Percentiles rank a stretch among this genome's conserved stretches.
Evolutionary conservation across 2,113 vertebrate species (phyloP).

Genomic region (Macaca mulatta): DNA sequence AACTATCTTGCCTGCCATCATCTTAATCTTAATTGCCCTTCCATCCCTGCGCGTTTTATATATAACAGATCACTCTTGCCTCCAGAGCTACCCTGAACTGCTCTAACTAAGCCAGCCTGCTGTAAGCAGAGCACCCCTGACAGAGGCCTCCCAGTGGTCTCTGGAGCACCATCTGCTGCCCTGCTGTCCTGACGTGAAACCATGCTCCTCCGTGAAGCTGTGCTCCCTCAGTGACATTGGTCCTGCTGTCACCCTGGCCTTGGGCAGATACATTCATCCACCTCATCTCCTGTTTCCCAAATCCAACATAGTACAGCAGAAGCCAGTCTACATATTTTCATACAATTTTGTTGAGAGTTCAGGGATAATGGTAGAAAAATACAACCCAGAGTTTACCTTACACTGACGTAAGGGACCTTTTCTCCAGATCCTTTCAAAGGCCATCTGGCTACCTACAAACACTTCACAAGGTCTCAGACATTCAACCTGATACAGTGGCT

Average conservation of each 20-base stretch:
- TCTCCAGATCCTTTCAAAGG: not conserved
- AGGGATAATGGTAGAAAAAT: not conserved
- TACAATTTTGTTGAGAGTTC: not conserved
- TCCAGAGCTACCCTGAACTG: not conserved
- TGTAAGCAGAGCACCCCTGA: too few species aligned
- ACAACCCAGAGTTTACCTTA: too few species aligned
- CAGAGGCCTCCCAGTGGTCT: too few species aligned
- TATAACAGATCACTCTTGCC: not conserved
- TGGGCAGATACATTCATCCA: not conserved
- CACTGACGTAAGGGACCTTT: not conserved
- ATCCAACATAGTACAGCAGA: not conserved
- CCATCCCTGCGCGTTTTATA: too few species aligned
- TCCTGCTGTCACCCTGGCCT: not conserved
- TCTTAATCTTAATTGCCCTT: too few species aligned
- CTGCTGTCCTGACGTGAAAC: not conserved
- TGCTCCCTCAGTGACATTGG: fast-evolving
- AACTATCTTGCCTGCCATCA: too few species aligned
- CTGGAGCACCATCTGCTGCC: not conserved
- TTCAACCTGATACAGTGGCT: not conserved
- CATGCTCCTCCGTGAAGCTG: fast-evolving
- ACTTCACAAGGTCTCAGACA: not conserved
- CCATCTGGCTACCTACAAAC: fast-evolving
- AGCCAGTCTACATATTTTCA: not conserved
- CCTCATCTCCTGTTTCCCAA: not conserved
- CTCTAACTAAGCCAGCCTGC: not conserved